A percentile compares a stretch with the other conserved stretches of the same genome.
Evolutionary conservation across 2,113 vertebrate species (phyloP).

Genomic region (Nibea albiflora): DNA sequence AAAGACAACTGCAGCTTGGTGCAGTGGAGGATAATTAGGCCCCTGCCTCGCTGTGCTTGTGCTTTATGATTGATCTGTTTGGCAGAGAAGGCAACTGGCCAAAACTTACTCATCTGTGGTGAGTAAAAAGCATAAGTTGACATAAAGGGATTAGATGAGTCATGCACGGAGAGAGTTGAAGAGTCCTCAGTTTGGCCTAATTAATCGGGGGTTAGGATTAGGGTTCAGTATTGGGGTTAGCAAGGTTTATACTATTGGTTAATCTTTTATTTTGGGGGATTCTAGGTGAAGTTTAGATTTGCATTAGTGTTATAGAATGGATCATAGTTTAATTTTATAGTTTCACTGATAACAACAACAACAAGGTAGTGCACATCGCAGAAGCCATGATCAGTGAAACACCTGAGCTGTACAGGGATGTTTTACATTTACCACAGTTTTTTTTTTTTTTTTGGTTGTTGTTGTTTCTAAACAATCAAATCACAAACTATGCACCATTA

Average conservation of each 20-base stretch:
- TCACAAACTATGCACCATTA: constrained; percentile 47
- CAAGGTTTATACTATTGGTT: background rate
- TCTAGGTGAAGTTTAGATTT: background rate
- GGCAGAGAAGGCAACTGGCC: constrained; percentile 37
- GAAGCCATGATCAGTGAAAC: background rate
- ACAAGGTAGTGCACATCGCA: background rate
- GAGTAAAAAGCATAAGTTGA: constrained; percentile 14
- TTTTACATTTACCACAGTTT: constrained; percentile 23
- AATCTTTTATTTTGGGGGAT: background rate
- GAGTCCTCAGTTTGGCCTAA: background rate
- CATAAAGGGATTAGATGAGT: constrained; percentile 10
- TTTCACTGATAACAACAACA: background rate
- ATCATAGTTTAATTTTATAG: background rate
- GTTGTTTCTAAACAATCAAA: constrained; percentile 46
- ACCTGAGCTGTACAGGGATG: background rate
- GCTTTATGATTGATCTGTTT: constrained; percentile 52
- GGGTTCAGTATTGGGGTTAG: background rate
- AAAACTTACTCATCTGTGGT: constrained; percentile 34
- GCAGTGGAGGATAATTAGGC: constrained; percentile 70
- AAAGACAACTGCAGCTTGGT: constrained; percentile 71
- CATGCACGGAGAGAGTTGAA: constrained; percentile 2
- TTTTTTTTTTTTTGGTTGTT: background rate
- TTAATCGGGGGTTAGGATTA: background rate
- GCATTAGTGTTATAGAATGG: background rate
- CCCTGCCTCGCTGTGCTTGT: constrained; percentile 50